Evolutionary conservation across 1,140 invertebrate genomes (phyloP), one percentile per base, ranked within the genome.

Genomic region (Hetaerina americana): DNA sequence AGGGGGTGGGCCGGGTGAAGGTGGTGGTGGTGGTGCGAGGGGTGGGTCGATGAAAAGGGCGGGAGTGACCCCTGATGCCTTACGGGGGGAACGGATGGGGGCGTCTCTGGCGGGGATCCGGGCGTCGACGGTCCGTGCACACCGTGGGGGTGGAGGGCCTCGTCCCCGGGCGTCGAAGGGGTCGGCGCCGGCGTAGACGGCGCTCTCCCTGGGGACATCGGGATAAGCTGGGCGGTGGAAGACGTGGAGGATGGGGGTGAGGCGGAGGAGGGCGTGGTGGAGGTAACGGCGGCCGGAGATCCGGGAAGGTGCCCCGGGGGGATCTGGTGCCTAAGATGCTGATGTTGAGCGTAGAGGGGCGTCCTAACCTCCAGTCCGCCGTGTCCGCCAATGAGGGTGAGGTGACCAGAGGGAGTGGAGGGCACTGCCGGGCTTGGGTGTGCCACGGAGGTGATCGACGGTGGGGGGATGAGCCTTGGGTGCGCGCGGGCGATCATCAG

Each of bases 91-190:
- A 28, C 87, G 0, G 85, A 86, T 0, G 90, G 90, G 5, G 91
- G 90, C n/a, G 87, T 92, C 75, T 92, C 89, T 0, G 91, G 91
- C 0, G 90, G 90, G 2, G 89, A 90, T 26, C 88, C 89, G 27
- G 88, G 90, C 75, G 78, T 75, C 0, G 78, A 79, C 0, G 79
- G 78, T 10, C 78, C 78, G 73, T 80, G 79, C 12, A 81, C 79
- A 70, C 80, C 72, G n/a, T 79, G 79, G 0, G 78, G 78, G 71
- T 79, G 79, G 27, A 79, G 78, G 28, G 79, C 79, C 70, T 80
- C 78, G 29, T 81, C 80, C 28, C 79, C 78, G 2, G 81, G 80
- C 73, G 71, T 81, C 79, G 5, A 81, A 66, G 0, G 80, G 80
- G 79, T 84, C 83, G 8, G 83, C 5, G 86, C 84, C 24, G 85